phyloP scores from a whole-genome alignment of 2,888 invertebrate genomes.

The Ptilodon capucinus region DNA sequence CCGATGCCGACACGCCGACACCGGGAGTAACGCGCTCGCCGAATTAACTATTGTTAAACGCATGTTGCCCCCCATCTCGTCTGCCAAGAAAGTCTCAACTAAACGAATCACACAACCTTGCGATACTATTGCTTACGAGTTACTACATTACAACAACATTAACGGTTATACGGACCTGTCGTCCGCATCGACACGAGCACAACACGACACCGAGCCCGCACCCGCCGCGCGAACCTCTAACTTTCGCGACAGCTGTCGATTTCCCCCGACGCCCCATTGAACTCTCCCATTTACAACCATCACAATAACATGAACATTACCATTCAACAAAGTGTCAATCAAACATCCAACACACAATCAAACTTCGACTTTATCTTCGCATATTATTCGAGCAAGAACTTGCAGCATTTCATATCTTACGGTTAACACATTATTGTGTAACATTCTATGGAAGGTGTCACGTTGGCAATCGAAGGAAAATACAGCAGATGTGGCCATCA shows the following conservation, averaged over 20 bases:
- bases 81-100: too few species aligned
- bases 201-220: conserved; percentile 3
- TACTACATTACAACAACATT: too few species aligned
- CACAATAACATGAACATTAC: background rate
- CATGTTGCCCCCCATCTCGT: too few species aligned
- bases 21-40: too few species aligned
- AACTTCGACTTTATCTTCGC: background rate
- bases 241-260: conserved; percentile 41
- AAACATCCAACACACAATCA: background rate
- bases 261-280: conserved; percentile 26
- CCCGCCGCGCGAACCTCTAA: conserved; percentile 20
- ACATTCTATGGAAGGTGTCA: background rate
- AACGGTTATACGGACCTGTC: background rate
- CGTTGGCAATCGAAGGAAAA: background rate
- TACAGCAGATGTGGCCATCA: conserved; percentile 7
- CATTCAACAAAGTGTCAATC: background rate
- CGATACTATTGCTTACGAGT: too few species aligned
- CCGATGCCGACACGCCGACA: too few species aligned
- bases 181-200: background rate
- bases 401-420: background rate
- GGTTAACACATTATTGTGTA: background rate
- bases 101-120: too few species aligned
- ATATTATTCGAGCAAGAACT: background rate
- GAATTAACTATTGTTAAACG: background rate
- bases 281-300: conserved; percentile 24